A percentile compares a stretch with the other conserved stretches of the same genome.
Evolutionary conservation across 2,888 invertebrate species (phyloP).

Genomic region (Zelleria hepariella): DNA sequence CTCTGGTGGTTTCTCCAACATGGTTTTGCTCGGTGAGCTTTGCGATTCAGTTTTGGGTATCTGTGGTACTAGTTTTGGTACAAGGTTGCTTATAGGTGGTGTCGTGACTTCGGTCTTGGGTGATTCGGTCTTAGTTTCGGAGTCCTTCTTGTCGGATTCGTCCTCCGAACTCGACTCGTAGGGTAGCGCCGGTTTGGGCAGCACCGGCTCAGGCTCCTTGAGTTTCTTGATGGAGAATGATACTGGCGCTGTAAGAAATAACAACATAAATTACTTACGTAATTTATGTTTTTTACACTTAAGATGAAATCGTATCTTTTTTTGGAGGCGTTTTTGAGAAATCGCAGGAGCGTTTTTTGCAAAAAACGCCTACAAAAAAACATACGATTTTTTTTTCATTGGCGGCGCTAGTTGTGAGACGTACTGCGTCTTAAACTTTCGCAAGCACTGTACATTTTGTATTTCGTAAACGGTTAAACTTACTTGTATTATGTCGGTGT

Average conservation of each 20-base stretch:
- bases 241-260: conserved; percentile 73
- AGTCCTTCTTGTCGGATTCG: conserved; percentile 39
- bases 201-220: conserved; percentile 77
- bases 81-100: neutral
- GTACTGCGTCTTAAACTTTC: too few species aligned
- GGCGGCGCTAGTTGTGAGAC: too few species aligned
- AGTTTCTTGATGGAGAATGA: conserved; percentile 89
- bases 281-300: too few species aligned
- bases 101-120: conserved; percentile 20
- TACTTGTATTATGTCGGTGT: too few species aligned
- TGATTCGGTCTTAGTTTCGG: conserved; percentile 17
- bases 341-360: too few species aligned
- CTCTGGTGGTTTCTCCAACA: neutral
- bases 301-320: too few species aligned
- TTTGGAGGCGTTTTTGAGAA: too few species aligned
- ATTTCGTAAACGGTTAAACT: too few species aligned
- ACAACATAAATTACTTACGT: too few species aligned
- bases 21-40: neutral
- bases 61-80: neutral
- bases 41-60: conserved; percentile 9
- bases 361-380: too few species aligned
- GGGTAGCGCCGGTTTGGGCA: conserved; percentile 81
- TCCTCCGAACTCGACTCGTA: conserved; percentile 84
- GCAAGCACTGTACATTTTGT: too few species aligned
- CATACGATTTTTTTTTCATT: too few species aligned